Evolutionary conservation across 2,888 invertebrate genomes (phyloP).

Genomic region (Rhamphomyia laevipes): DNA sequence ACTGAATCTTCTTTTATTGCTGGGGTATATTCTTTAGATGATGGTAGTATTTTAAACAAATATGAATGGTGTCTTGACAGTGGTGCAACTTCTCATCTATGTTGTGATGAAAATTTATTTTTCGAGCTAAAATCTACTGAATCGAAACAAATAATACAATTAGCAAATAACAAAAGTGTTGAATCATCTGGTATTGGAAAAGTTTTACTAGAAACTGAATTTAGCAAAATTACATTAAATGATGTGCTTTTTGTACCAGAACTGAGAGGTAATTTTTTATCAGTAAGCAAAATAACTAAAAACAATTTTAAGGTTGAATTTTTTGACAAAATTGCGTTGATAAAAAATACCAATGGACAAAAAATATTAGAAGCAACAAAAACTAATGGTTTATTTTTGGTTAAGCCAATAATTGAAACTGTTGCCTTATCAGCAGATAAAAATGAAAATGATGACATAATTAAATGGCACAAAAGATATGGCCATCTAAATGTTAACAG

Average conservation of each 20-base stretch:
- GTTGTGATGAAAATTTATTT: conserved; percentile 4
- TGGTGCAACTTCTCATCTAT: conserved; percentile 7
- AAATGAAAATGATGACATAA: background rate
- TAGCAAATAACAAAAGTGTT: conserved; percentile 5
- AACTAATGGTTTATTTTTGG: conserved; percentile 6
- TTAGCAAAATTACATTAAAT: conserved; percentile 2
- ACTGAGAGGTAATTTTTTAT: conserved; percentile 5
- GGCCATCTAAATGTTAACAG: conserved; percentile 8
- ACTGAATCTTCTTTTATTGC: background rate
- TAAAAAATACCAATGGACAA: conserved; percentile 2
- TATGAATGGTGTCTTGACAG: conserved; percentile 6
- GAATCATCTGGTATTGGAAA: conserved; percentile 4
- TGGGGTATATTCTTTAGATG: background rate
- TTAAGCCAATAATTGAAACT: too few species aligned
- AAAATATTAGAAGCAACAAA: conserved; percentile 1
- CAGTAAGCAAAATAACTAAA: conserved; percentile 6
- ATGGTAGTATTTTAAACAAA: background rate
- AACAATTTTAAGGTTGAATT: conserved; percentile 5
- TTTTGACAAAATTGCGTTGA: conserved; percentile 2
- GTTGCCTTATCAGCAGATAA: too few species aligned
- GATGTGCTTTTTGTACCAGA: conserved; percentile 7
- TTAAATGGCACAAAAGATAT: conserved; percentile 7
- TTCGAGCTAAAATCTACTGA: background rate
- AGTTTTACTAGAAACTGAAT: background rate
- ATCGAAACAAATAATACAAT: conserved; percentile 1